Conservation (phyloP, 2,888 invertebrate species). For the Dysmachus trigonus region DNA sequence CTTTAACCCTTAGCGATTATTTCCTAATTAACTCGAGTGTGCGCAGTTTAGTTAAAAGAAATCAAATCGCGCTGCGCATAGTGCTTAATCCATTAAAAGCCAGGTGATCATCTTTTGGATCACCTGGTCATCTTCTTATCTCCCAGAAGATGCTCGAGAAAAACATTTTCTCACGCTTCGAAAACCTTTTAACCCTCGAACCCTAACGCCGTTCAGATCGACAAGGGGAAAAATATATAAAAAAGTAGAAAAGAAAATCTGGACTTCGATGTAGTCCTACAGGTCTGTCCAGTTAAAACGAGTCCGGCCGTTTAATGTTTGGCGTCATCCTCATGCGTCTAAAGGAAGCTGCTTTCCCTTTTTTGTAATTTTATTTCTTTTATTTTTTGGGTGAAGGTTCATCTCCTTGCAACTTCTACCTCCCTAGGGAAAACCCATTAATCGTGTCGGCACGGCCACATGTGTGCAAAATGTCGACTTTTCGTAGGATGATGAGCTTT, state of each 20-base stretch:
- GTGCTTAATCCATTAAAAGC: neutral
- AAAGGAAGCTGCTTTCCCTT: neutral
- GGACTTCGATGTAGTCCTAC: neutral
- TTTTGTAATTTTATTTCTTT: neutral
- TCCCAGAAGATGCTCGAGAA: neutral
- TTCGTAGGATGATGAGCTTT: neutral
- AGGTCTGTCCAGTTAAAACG: neutral
- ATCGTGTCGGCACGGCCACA: conserved; percentile 39
- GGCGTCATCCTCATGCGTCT: neutral
- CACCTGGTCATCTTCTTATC: neutral
- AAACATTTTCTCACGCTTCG: neutral
- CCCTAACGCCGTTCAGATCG: neutral
- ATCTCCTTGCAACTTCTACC: neutral
- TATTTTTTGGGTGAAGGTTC: neutral
- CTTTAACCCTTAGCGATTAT: neutral
- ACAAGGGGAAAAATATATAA: neutral
- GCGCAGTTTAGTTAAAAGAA: neutral
- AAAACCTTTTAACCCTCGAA: neutral
- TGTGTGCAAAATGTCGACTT: conserved; percentile 38
- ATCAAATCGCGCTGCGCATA: neutral
- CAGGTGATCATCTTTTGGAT: neutral
- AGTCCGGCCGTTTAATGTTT: neutral
- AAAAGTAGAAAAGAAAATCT: neutral
- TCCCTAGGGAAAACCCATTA: conserved; percentile 29
- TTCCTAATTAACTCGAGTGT: neutral